Base-by-base conservation (phyloP, 2,888 invertebrate species). In the Drosophila sordidula region DNA sequence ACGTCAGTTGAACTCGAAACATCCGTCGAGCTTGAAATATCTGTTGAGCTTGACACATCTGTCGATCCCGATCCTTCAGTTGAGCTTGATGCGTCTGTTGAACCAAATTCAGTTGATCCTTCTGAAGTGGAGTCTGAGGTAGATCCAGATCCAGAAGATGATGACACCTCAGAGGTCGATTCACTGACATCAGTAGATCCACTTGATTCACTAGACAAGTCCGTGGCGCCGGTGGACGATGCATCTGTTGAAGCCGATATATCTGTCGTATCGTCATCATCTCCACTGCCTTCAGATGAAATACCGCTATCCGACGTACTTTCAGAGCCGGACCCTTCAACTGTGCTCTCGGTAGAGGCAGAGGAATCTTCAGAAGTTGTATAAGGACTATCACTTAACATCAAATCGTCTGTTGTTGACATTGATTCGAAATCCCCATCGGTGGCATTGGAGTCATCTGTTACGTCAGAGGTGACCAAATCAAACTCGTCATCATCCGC, bases 341-440 rank as follows among this genome's bases (percentile, higher is more conserved):
- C 63, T 6, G 89, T 89, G 18, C 70, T 74, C 16, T 78, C 82
- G 0, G 91, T 91, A 0, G 90, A 90, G 1, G 29, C 59, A 12
- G 80, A 85, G 6, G 78, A 90, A 0, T 90, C 87, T 4, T 75
- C 73, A 1, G 90, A 81, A 5, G 86, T 65, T 11, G 89, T 82
- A 16, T 87, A 89, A 5, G 93, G 91, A n/a, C 92, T 90, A 69
- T 94, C 94, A 75, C 93, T 93, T 8, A 93, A 70, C 94, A 94
- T 94, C 0, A 93, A 72, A 41, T 93, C 93, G 39, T 93, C 93
- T 9, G 91, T 89, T 12, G 91, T 87, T 4, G 91, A 87, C 63
- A 91, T 90, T 9, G 91, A 85, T 6, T 88, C 70, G 6, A 88
- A 77, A 3, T 82, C 76, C 2, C 68, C 81, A 67, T 91, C 89